Conservation (phyloP, 1,140 invertebrate genomes). For the Aphaenogaster ashmeadi region DNA sequence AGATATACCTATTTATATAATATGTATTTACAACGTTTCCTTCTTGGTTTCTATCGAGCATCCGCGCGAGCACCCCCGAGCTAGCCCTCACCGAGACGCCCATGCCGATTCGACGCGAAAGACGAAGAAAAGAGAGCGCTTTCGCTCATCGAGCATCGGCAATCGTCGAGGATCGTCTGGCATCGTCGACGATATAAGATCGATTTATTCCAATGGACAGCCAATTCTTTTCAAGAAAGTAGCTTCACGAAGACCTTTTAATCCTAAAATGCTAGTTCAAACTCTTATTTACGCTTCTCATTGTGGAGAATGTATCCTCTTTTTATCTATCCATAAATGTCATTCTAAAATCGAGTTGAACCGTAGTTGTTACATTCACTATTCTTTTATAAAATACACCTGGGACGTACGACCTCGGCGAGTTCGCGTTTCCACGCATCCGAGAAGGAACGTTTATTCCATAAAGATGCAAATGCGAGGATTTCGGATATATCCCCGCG, state of each 20-base stretch:
- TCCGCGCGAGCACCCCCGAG: constrained; percentile 41
- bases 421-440: neutral
- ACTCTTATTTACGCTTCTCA: neutral
- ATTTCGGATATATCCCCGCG: neutral
- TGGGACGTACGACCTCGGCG: neutral
- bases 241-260: neutral
- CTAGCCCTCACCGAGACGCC: constrained; percentile 2
- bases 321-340: neutral
- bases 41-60: constrained; percentile 45
- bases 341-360: neutral
- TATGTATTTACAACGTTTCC: constrained; percentile 40
- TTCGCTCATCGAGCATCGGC: constrained; percentile 42
- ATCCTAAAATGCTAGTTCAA: neutral
- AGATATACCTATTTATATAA: constrained; percentile 55
- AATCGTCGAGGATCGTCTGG: constrained; percentile 40
- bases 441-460: neutral
- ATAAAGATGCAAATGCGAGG: neutral
- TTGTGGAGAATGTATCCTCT: neutral
- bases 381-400: neutral
- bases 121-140: constrained; percentile 24
- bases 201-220: neutral
- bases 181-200: constrained; percentile 9
- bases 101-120: constrained; percentile 48
- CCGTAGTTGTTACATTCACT: neutral
- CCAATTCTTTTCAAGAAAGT: neutral